Evolutionary conservation across 2,113 vertebrate species (phyloP), one percentile per base, ranked within the genome.

Genomic region (Corythoichthys intestinalis): DNA sequence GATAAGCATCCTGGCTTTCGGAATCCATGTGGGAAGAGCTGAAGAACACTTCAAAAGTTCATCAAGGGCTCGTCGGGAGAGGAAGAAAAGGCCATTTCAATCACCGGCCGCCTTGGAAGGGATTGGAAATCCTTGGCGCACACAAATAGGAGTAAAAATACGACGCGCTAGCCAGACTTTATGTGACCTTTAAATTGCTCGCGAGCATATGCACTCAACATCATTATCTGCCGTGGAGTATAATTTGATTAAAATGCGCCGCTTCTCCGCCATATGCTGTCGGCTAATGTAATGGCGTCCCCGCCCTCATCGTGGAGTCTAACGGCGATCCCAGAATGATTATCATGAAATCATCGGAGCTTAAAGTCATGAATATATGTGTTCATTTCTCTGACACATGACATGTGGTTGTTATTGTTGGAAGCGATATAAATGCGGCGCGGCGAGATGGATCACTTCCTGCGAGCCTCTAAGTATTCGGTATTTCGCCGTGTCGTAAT

Each of bases 351-450:
- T 81, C 80, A 85, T 86, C 79, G 81, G 80, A 86, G 82, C 82
- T 77, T 83, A 79, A 83, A 85, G 80, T 84, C 81, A 82, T 83
- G 82, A 86, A 86, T 84, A 85, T 81, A 82, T 83, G 84, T 73
- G 74, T 83, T 80, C 65, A 81, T 87, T 85, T 85, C 72, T 73
- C 78, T 78, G 81, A 65, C 82, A 75, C 73, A 78, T 50, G 70
- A 83, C 81, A 84, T 82, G 71, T 75, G 65, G 70, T 72, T 84
- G 81, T 84, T 86, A 78, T 83, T 86, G 85, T 88, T 85, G 73
- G 74, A 58, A 47, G 77, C 69, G 61, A 81, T 83, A 79, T 67
- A 72, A 84, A 83, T 82, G 76, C 83, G 80, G 78, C 68, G 70
- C 65, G 6, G 67, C 67, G 72, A 83, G 78, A 85, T 82, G 76